These are phyloP conservation scores for Trematomus bernacchii DNA, from an alignment of 2,797 vertebrate species.

Conservation along the genomic window DNA sequence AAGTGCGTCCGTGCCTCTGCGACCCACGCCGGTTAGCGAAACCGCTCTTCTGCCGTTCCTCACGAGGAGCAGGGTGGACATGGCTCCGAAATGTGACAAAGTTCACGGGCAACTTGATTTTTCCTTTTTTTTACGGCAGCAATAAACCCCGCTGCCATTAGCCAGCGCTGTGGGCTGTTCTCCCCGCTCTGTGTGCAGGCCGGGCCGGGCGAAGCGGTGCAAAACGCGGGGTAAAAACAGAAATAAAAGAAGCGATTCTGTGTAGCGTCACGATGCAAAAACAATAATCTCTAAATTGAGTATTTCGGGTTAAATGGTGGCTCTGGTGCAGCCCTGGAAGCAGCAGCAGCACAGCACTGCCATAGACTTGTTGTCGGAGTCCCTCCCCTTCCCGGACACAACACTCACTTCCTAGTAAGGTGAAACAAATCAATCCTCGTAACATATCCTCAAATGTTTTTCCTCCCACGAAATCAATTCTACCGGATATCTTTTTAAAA, in stretches of 20 bases:
- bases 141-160: constrained; percentile 55
- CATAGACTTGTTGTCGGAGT: constrained; percentile 78
- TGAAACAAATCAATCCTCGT: constrained; percentile 95
- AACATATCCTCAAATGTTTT: constrained; percentile 42
- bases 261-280: not conserved
- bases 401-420: constrained; percentile 96
- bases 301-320: constrained; percentile 41
- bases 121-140: not conserved
- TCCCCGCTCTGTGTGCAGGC: constrained; percentile 20
- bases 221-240: constrained; percentile 13
- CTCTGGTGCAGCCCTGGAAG: constrained; percentile 61
- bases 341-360: constrained; percentile 59
- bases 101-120: constrained; percentile 74
- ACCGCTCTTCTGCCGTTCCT: constrained; percentile 46
- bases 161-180: constrained; percentile 58
- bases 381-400: constrained; percentile 96
- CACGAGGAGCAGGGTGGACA: constrained; percentile 59
- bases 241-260: constrained; percentile 1
- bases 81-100: constrained; percentile 74
- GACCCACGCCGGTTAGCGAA: constrained; percentile 44
- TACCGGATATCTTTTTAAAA: not conserved
- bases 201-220: constrained; percentile 16
- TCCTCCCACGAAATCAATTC: constrained; percentile 26
- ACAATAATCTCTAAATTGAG: constrained; percentile 1
- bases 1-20: constrained; percentile 65